Evolutionary conservation across 2,888 invertebrate species (phyloP).

Genomic region (Dolomedes plantarius): DNA sequence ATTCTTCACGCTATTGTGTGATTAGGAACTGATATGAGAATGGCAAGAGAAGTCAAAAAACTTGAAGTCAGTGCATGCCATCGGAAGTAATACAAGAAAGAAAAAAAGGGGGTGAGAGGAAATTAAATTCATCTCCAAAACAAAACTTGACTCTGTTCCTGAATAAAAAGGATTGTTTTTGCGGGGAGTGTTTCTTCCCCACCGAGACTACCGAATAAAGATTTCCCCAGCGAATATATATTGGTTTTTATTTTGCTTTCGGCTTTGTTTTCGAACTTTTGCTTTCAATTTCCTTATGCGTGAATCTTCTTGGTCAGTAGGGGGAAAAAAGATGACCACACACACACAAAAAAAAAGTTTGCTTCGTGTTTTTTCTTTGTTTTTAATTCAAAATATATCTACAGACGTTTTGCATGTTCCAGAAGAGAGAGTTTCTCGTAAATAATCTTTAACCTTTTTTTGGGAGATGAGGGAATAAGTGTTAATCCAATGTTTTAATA

Average conservation of each 20-base stretch:
- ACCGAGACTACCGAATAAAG: not conserved
- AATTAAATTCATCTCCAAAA: not conserved
- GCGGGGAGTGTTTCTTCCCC: not conserved
- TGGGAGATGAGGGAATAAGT: too few species aligned
- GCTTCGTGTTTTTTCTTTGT: too few species aligned
- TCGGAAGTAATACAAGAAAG: not conserved
- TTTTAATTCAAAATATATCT: too few species aligned
- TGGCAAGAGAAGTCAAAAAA: too few species aligned
- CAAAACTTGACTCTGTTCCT: not conserved
- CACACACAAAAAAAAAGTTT: too few species aligned
- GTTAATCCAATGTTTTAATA: too few species aligned
- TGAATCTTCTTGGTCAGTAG: not conserved
- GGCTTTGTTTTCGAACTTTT: not conserved
- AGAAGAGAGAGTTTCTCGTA: too few species aligned
- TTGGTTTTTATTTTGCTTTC: not conserved
- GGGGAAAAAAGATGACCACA: not conserved
- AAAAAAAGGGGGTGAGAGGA: not conserved
- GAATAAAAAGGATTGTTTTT: constrained; percentile 4
- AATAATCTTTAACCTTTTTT: too few species aligned
- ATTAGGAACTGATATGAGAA: too few species aligned
- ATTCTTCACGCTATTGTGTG: too few species aligned
- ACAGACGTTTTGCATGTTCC: too few species aligned
- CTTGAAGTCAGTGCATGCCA: too few species aligned
- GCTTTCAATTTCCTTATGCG: not conserved
- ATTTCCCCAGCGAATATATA: not conserved